phyloP scores from a whole-genome alignment of 2,888 invertebrate genomes.

The Sarcophaga caerulescens region DNA sequence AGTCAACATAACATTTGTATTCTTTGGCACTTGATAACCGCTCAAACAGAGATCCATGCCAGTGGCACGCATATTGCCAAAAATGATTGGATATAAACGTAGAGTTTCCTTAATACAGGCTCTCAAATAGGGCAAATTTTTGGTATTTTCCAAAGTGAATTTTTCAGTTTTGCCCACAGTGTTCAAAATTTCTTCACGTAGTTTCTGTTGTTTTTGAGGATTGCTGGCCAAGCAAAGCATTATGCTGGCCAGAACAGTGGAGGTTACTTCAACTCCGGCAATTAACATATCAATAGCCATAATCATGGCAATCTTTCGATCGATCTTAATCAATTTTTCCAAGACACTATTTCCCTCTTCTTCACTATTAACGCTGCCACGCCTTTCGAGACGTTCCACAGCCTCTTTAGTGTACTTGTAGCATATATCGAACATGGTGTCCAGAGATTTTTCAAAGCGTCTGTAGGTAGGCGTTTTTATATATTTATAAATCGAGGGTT shows the following conservation, averaged over 20 bases:
- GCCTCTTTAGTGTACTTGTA: conserved; percentile 79
- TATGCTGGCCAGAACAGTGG: conserved; percentile 74
- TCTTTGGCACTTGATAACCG: conserved; percentile 85
- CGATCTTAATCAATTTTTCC: conserved; percentile 84
- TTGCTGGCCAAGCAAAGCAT: conserved; percentile 83
- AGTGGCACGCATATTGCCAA: conserved; percentile 84
- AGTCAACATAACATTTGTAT: conserved; percentile 88
- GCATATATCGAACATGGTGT: conserved; percentile 75
- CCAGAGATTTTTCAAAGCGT: conserved; percentile 75
- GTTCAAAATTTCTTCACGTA: conserved; percentile 83
- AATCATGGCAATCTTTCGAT: conserved; percentile 84
- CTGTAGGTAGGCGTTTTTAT: conserved; percentile 75
- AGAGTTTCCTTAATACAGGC: conserved; percentile 89
- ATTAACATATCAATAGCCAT: conserved; percentile 88
- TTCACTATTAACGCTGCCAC: conserved; percentile 57
- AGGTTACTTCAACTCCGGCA: conserved; percentile 85
- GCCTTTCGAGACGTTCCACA: conserved; percentile 71
- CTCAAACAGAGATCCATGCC: conserved; percentile 84
- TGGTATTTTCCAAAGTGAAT: conserved; percentile 81
- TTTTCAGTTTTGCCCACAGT: conserved; percentile 77
- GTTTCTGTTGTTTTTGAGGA: conserved; percentile 84
- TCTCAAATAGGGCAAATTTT: conserved; percentile 84
- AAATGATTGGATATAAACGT: conserved; percentile 84
- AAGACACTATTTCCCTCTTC: conserved; percentile 83
- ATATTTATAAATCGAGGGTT: conserved; percentile 77